Base-by-base conservation (phyloP, 1,140 invertebrate genomes). In the Mizuhopecten yessoensis region DNA sequence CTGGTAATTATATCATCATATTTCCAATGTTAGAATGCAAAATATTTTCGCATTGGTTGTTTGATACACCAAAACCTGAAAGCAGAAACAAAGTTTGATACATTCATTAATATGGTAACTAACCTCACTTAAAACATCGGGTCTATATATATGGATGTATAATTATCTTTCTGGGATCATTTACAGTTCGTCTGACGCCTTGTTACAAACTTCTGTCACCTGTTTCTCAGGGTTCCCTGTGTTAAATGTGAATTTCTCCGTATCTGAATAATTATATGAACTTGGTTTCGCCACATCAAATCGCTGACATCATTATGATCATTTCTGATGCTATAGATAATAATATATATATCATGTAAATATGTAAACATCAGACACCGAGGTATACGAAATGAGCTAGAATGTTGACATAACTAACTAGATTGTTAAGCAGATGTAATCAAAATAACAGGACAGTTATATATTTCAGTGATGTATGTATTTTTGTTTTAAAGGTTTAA, bases 401-500 rank as follows among this genome's bases (percentile, higher is more conserved):
- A 29, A 75, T 75, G 57, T 29, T 75, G 23, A 75, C 29, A 75
- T 29, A 75, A 75, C 1, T 75, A 75, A 75, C n/a, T 75, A 75
- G 57, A 75, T n/a, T 75, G 57, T 75, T 75, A 75, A 75, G 23
- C 23, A 75, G 57, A 75, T 75, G 57, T 75, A 75, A 75, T 75
- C 57, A 75, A 75, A n/a, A 75, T 5, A 75, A 75, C 57, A 75
- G 57, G 57, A 75, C 57, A 75, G 57, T 75, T 75, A 75, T 75
- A 75, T 75, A 75, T 75, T 29, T 75, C 57, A n/a, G 57, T 75
- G 57, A 75, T 75, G 57, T 75, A 75, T 75, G 57, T 75, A 75
- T 75, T 75, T 75, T 75, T 75, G 57, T 75, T 75, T 75, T 75
- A 49, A 75, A 75, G 57, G 57, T 75, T 75, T 75, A 75, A 75